These are phyloP conservation scores for Brachionus koreanus DNA, from an alignment of 1,140 invertebrate genomes.

Conservation along the genomic window DNA sequence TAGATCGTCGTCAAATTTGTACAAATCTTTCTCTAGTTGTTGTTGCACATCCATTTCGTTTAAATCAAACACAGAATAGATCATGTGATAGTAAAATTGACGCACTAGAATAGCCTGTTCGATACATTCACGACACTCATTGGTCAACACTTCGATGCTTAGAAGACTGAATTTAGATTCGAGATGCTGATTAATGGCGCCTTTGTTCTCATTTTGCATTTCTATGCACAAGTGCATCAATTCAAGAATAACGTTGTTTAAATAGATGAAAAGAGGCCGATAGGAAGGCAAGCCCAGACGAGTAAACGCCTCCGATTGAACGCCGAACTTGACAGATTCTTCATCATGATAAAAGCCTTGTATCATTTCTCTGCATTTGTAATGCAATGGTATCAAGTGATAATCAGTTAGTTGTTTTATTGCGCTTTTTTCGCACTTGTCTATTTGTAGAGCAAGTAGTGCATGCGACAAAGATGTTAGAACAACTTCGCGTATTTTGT, in stretches of 20 bases:
- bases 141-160: slow-evolving; percentile 29
- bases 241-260: slow-evolving; percentile 35
- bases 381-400: slow-evolving; percentile 21
- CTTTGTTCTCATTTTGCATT: slow-evolving; percentile 41
- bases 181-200: neutral
- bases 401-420: neutral
- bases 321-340: slow-evolving; percentile 24
- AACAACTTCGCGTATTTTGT: slow-evolving; percentile 9
- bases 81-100: slow-evolving; percentile 39
- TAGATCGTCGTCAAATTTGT: slow-evolving; percentile 27
- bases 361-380: neutral
- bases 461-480: neutral
- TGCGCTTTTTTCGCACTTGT: neutral
- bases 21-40: slow-evolving; percentile 13
- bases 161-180: slow-evolving; percentile 33
- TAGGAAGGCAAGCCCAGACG: neutral
- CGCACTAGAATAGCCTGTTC: slow-evolving; percentile 31
- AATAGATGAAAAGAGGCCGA: slow-evolving; percentile 14
- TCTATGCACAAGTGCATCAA: slow-evolving; percentile 34
- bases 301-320: slow-evolving; percentile 19
- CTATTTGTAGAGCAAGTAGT: neutral
- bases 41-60: neutral
- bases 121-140: slow-evolving; percentile 28
- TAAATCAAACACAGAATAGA: slow-evolving; percentile 16
- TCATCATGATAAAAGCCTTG: neutral